These are phyloP conservation scores for Indicator maculatus DNA, from an alignment of 2,113 vertebrate species.

Conservation along the genomic window DNA sequence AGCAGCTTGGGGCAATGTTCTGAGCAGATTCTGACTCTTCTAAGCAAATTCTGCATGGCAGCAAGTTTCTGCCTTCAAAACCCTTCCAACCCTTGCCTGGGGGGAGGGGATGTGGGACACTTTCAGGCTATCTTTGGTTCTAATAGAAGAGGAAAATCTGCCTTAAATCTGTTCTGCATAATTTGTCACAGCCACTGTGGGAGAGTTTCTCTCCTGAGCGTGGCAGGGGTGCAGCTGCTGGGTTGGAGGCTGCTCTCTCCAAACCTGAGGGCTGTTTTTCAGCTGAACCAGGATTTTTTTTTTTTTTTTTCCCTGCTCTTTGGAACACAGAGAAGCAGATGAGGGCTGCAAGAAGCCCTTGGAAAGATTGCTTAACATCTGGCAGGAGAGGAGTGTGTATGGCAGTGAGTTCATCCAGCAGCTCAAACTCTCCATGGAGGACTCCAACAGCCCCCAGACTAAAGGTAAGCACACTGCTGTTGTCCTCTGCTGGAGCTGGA, in stretches of 20 bases:
- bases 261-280: conserved; percentile 5
- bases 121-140: neutral
- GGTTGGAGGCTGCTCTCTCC: conserved; percentile 19
- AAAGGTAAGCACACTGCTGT: conserved; percentile 78
- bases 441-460: conserved; percentile 90
- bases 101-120: too few relatives aligned
- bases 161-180: neutral
- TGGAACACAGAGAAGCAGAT: conserved; percentile 88
- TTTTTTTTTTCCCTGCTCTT: conserved; percentile 38
- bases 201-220: neutral
- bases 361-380: conserved; percentile 96
- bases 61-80: neutral
- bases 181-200: neutral
- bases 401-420: conserved; percentile 96
- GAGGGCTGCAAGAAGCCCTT: conserved; percentile 93
- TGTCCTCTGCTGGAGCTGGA: neutral
- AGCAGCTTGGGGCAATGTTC: neutral
- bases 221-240: neutral
- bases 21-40: neutral
- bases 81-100: neutral
- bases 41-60: neutral
- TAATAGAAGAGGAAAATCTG: neutral
- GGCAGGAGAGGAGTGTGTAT: conserved; percentile 96
- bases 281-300: neutral
- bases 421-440: conserved; percentile 93